Percentiles rank a stretch among this genome's conserved stretches.
phyloP scores from a whole-genome alignment of 2,113 vertebrate species.

The Calcarius ornatus region DNA sequence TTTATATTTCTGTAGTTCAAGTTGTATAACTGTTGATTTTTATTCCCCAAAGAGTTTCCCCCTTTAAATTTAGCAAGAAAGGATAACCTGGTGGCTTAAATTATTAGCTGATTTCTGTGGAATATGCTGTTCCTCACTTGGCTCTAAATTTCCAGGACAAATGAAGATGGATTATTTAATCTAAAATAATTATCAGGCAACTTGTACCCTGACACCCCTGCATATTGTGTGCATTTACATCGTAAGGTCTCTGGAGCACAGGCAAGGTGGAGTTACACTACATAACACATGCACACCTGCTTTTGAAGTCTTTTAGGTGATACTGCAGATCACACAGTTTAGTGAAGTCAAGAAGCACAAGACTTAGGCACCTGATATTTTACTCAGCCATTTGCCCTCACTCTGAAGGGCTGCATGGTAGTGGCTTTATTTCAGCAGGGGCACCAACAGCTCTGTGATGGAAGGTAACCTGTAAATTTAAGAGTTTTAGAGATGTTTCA shows the following conservation, averaged over 20 bases:
- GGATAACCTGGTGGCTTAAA: not conserved
- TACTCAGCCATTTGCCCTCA: not conserved
- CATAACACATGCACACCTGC: not conserved
- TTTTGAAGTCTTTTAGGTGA: not conserved
- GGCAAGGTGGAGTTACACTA: not conserved
- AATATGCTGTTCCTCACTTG: not conserved
- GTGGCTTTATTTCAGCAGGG: not conserved
- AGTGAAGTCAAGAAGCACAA: not conserved
- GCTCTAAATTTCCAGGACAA: not conserved
- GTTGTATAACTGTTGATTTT: not conserved
- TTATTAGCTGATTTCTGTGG: not conserved
- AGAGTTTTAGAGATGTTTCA: not conserved
- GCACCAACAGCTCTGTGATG: not conserved
- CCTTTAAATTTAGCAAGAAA: not conserved
- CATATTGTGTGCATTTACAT: not conserved
- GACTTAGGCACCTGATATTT: not conserved
- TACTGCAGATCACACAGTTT: not conserved
- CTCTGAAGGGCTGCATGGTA: not conserved
- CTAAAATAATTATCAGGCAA: not conserved
- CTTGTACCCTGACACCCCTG: not conserved
- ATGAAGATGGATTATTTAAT: not conserved
- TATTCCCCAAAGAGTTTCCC: not conserved
- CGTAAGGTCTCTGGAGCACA: not conserved
- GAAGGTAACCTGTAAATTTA: not conserved
- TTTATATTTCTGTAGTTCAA: not conserved